Percentiles rank a stretch among this genome's conserved stretches.
These are phyloP conservation scores for Augiades crinisus DNA, from an alignment of 2,888 invertebrate genomes.

Conservation along the genomic window DNA sequence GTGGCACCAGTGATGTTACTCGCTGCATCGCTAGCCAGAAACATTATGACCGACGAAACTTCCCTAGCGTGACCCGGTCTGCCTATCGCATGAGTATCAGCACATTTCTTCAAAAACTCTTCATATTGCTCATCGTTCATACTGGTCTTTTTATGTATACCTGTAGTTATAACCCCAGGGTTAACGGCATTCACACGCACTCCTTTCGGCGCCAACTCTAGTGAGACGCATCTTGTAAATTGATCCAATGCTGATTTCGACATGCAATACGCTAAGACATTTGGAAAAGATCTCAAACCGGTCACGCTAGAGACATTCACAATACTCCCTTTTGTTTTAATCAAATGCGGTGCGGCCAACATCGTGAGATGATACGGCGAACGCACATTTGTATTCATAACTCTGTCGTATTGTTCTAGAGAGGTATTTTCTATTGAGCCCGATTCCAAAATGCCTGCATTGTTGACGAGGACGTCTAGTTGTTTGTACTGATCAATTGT, in stretches of 20 bases:
- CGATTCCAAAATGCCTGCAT: slow-evolving; percentile 91
- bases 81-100: slow-evolving; percentile 93
- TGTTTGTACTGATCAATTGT: slow-evolving; percentile 85
- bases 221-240: slow-evolving; percentile 93
- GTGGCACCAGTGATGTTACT: slow-evolving; percentile 93
- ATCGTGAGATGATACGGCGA: slow-evolving; percentile 89
- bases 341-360: slow-evolving; percentile 91
- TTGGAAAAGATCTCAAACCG: slow-evolving; percentile 93
- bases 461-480: slow-evolving; percentile 91
- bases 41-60: slow-evolving; percentile 93
- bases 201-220: slow-evolving; percentile 89
- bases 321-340: slow-evolving; percentile 90
- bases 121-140: slow-evolving; percentile 90
- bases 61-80: slow-evolving; percentile 91
- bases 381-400: slow-evolving; percentile 94
- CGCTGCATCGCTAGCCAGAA: slow-evolving; percentile 91
- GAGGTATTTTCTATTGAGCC: slow-evolving; percentile 92
- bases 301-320: slow-evolving; percentile 97
- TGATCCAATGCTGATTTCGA: slow-evolving; percentile 97
- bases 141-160: slow-evolving; percentile 90
- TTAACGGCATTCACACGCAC: slow-evolving; percentile 95
- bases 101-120: slow-evolving; percentile 89
- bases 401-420: slow-evolving; percentile 90
- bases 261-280: slow-evolving; percentile 94
- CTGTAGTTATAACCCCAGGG: slow-evolving; percentile 95